Base-by-base conservation (phyloP, 1,140 invertebrate genomes). In the Drosophila kikkawai region DNA sequence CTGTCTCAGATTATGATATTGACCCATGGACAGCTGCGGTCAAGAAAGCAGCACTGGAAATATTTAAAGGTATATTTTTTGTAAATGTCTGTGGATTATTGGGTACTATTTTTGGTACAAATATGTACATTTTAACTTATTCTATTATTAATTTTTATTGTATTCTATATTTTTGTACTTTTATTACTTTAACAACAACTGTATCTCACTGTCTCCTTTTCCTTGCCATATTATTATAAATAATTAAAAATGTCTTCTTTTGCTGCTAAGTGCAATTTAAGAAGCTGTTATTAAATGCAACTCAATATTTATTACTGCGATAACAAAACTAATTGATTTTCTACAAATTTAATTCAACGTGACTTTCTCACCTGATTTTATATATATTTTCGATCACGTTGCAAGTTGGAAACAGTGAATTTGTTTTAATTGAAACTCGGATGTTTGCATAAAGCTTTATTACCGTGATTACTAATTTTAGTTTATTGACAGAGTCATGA, bases 1-100 rank as follows among this genome's bases (percentile, higher is more conserved):
- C 65, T 75, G 68, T 55, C 84, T 78, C 77, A 91, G 88, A 91
- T 91, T 91, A 91, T 91, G 88, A 91, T 91, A 91, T 91, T 91
- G 88, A 91, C 88, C 88, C 84, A 90, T 84, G 88, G 81, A 88
- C 88, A 80, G 74, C n/a, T 64, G 63, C 76, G 74, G 82, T 56
- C 53, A 56, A n/a, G 26, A 56, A 26, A 39, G 19, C 13, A 56
- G 53, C 36, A 39, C 53, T 56, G 53, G 8, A 56, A 56, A 26
- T 39, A 39, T 37, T 0, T 9, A 12, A 37, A 7, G 0, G n/a
- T 2, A 53, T 2, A 22, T 53, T 36, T 13, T 8, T 8, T 7
- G 5, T 12, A 22, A 48, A 4, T 8, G 15, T 9, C 0, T 15
- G 22, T 15, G 3, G 19, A 13, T 13, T 47, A 13, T 19, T 47